phyloP scores from a whole-genome alignment of 2,113 vertebrate genomes.

The Gymnocephalus cernua region DNA sequence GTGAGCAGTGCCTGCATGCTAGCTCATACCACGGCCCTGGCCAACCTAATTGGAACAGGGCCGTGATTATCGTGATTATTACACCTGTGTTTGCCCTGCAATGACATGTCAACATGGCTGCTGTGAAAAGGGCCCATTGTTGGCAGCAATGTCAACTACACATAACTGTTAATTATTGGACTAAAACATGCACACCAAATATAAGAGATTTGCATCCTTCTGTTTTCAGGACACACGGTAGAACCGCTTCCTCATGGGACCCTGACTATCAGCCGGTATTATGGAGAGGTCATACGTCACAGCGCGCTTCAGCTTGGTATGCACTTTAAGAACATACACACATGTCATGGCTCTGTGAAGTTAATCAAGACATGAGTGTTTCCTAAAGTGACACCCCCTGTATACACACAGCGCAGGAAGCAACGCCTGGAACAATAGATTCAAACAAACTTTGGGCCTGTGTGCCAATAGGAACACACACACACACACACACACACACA shows the following conservation, averaged over 20 bases:
- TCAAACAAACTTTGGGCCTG: neutral
- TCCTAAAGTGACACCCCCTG: constrained; percentile 37
- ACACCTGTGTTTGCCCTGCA: no score
- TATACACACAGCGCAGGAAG: constrained; percentile 38
- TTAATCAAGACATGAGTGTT: constrained; percentile 38
- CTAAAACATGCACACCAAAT: neutral
- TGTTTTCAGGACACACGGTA: constrained; percentile 37
- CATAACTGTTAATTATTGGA: neutral
- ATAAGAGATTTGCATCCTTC: neutral
- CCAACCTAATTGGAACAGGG: no score
- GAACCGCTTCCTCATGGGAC: neutral
- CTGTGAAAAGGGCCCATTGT: neutral
- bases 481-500: neutral
- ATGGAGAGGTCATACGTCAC: constrained; percentile 22
- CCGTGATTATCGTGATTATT: no score
- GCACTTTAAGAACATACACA: constrained; percentile 19
- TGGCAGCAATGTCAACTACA: neutral
- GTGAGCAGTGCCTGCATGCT: no score
- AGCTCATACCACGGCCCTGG: no score
- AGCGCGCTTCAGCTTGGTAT: neutral
- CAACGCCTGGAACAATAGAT: constrained; percentile 17
- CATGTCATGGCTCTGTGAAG: constrained; percentile 3
- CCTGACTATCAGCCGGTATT: neutral
- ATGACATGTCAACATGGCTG: no score
- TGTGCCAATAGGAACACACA: constrained; percentile 5